Percentiles rank a stretch among this genome's conserved stretches.
These are phyloP conservation scores for Chesias legatella DNA, from an alignment of 2,888 invertebrate species.

Conservation along the genomic window DNA sequence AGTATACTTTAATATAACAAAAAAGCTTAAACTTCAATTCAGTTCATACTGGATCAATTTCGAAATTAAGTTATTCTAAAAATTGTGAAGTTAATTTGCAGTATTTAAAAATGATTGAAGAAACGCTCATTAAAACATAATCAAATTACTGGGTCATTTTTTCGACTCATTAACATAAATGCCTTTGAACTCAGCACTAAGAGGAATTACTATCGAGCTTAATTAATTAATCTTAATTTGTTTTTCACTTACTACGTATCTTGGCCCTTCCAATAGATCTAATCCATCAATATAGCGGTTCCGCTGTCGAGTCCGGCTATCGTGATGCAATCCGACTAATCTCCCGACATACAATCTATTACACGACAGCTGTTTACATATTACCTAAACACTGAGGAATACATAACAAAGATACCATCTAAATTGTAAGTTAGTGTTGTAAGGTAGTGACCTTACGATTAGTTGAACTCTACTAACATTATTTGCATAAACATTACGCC, in stretches of 20 bases:
- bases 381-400: slow-evolving; percentile 23
- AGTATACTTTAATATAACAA: no score
- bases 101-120: no score
- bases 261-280: slow-evolving; percentile 35
- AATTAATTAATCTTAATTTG: slow-evolving; percentile 19
- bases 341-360: slow-evolving; percentile 41
- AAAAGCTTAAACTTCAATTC: no score
- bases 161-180: background rate
- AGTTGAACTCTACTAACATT: slow-evolving; percentile 10
- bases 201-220: slow-evolving; percentile 3
- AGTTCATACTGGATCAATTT: no score
- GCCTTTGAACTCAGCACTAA: background rate
- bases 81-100: no score
- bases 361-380: slow-evolving; percentile 45
- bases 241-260: slow-evolving; percentile 18
- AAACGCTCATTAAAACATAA: no score
- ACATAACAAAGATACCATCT: slow-evolving; percentile 12
- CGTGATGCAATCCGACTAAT: slow-evolving; percentile 43
- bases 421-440: slow-evolving; percentile 4
- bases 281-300: slow-evolving; percentile 47
- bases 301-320: slow-evolving; percentile 29
- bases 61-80: no score
- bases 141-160: no score
- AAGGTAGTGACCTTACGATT: slow-evolving; percentile 1
- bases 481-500: slow-evolving; percentile 18